Evolutionary conservation across 1,140 invertebrate species (phyloP).

Genomic region (Hyles euphorbiae): DNA sequence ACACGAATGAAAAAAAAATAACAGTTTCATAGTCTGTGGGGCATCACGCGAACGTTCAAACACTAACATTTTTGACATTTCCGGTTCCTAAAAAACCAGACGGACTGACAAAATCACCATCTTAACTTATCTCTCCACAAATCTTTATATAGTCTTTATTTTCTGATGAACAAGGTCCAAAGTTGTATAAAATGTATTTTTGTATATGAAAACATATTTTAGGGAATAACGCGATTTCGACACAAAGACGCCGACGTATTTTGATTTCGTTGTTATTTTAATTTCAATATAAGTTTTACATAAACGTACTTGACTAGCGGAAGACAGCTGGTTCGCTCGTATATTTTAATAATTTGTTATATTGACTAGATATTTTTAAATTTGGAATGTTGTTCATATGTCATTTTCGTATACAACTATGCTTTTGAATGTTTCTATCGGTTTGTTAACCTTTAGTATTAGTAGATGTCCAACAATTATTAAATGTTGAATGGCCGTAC

Average conservation of each 20-base stretch:
- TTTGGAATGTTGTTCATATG: no score
- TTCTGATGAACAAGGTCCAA: neutral
- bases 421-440: no score
- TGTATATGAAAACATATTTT: constrained; percentile 4
- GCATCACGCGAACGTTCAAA: constrained; percentile 46
- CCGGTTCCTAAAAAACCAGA: constrained; percentile 44
- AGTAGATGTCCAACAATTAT: no score
- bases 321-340: neutral
- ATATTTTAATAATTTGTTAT: no score
- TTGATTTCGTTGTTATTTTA: constrained; percentile 36
- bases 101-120: constrained; percentile 25
- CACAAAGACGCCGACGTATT: constrained; percentile 30
- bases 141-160: neutral
- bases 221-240: constrained; percentile 14
- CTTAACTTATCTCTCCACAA: neutral
- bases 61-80: constrained; percentile 56
- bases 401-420: no score
- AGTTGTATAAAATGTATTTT: constrained; percentile 1
- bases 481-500: no score
- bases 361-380: no score
- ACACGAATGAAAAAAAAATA: constrained; percentile 7
- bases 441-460: no score
- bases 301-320: neutral
- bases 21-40: constrained; percentile 21
- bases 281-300: constrained; percentile 12